Percentiles rank a stretch among this genome's conserved stretches.
Conservation (phyloP, 1,140 invertebrate species). For the Drosophila murphyi region DNA sequence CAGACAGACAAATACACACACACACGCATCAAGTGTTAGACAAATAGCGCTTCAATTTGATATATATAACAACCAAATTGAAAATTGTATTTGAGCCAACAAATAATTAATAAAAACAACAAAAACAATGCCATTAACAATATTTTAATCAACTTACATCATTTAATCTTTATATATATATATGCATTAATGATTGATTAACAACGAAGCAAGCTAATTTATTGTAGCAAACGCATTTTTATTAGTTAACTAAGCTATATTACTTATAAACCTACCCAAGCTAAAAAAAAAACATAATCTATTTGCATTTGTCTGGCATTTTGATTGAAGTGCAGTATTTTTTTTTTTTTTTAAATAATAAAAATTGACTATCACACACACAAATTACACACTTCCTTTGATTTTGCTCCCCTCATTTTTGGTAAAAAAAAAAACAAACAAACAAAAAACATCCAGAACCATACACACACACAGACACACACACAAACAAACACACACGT, state of each 20-base stretch:
- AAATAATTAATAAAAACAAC: conserved; percentile 15
- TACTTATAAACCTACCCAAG: conserved; percentile 9
- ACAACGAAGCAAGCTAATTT: conserved; percentile 24
- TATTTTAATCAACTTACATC: conserved; percentile 35
- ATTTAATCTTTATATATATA: conserved; percentile 30
- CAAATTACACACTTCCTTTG: conserved; percentile 17
- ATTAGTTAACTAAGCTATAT: conserved; percentile 35
- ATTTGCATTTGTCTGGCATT: conserved; percentile 65
- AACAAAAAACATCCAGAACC: not conserved
- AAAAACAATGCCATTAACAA: conserved; percentile 14
- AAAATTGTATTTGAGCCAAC: conserved; percentile 16
- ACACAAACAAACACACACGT: conserved; percentile 33
- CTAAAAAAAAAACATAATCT: conserved; percentile 3
- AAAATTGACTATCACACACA: conserved; percentile 5
- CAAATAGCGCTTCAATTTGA: conserved; percentile 26
- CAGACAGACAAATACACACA: conserved; percentile 13
- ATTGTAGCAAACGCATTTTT: conserved; percentile 45
- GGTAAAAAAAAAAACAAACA: conserved; percentile 12
- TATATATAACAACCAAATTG: not conserved
- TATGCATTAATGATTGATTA: conserved; percentile 41
- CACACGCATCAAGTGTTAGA: conserved; percentile 32
- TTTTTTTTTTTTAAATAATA: not conserved
- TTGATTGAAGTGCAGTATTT: conserved; percentile 34
- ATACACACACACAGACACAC: conserved; percentile 8
- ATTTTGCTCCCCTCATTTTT: conserved; percentile 44